phyloP scores from a whole-genome alignment of 2,888 invertebrate species.

The Troides oblongomaculatus region DNA sequence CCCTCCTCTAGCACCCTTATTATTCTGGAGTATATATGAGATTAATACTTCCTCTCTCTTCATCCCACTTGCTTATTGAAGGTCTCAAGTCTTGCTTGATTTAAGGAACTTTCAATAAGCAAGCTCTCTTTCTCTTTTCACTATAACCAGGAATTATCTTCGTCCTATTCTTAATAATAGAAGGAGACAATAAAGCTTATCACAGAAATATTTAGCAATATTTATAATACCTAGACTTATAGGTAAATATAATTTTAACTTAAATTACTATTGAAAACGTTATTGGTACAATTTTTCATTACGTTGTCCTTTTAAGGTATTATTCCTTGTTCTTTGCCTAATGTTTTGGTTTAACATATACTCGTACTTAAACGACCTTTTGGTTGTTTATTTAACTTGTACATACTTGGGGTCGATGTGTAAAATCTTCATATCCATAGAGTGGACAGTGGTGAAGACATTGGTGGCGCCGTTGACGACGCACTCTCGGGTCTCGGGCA shows the following conservation, averaged over 20 bases:
- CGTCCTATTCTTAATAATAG: not conserved
- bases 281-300: slow-evolving; percentile 7
- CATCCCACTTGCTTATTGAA: too few relatives aligned
- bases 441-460: slow-evolving; percentile 97
- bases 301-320: slow-evolving; percentile 13
- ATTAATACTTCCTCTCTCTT: too few relatives aligned
- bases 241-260: not conserved
- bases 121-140: too few relatives aligned
- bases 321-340: slow-evolving; percentile 16
- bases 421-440: slow-evolving; percentile 98
- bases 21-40: too few relatives aligned
- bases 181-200: not conserved
- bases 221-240: not conserved
- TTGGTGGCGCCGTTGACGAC: slow-evolving; percentile 98
- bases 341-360: slow-evolving; percentile 15
- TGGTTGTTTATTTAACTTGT: slow-evolving; percentile 13
- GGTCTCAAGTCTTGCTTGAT: too few relatives aligned
- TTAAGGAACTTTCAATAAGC: too few relatives aligned
- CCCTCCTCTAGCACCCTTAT: too few relatives aligned
- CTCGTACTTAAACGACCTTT: slow-evolving; percentile 24
- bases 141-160: not conserved
- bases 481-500: slow-evolving; percentile 97
- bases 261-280: not conserved
- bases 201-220: not conserved
- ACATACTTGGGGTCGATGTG: slow-evolving; percentile 97